These are phyloP conservation scores for Caiman crocodilus DNA, from an alignment of 2,797 vertebrate genomes.

Conservation along the genomic window DNA sequence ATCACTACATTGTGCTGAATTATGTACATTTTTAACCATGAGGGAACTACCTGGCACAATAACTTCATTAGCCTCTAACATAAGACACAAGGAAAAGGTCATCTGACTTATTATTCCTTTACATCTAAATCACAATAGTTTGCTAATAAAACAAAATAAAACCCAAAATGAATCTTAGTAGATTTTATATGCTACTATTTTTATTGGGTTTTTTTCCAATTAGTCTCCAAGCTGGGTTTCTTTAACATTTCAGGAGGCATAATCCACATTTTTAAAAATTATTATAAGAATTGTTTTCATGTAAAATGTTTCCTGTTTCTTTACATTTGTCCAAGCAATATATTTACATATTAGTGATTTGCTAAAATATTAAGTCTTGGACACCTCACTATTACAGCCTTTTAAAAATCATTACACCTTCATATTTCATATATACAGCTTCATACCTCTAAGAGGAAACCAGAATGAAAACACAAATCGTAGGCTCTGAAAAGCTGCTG, in stretches of 20 bases:
- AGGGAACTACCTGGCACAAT: background rate
- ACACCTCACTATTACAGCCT: background rate
- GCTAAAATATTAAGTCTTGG: background rate
- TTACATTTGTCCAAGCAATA: background rate
- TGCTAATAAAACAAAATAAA: background rate
- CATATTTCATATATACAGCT: background rate
- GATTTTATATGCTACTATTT: background rate
- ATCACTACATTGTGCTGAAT: background rate
- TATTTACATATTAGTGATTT: background rate
- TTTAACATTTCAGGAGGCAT: background rate
- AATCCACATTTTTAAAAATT: background rate
- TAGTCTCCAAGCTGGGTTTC: background rate
- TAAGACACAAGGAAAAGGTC: background rate
- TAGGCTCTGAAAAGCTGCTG: background rate
- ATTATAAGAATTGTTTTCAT: background rate
- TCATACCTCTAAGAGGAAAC: background rate
- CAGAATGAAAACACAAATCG: background rate
- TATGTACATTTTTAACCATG: background rate
- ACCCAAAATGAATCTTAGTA: background rate
- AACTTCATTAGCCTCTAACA: background rate
- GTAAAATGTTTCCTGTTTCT: background rate
- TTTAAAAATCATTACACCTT: background rate
- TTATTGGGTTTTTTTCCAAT: background rate
- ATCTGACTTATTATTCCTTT: background rate
- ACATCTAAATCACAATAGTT: background rate